Conservation (phyloP, 2,888 invertebrate species). For the Geotrupes spiniger region DNA sequence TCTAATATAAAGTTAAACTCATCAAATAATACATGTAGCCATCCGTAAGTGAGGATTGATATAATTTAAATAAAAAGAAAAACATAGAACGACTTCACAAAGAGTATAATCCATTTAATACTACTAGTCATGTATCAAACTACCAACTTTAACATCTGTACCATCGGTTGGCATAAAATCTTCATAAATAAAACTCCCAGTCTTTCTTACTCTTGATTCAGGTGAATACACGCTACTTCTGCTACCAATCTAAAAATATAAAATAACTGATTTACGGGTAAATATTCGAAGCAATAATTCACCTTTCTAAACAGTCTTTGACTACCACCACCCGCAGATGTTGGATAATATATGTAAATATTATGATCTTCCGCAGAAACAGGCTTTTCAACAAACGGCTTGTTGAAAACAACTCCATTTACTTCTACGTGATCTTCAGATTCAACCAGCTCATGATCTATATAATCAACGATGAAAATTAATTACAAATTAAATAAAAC, state of each 20-base stretch:
- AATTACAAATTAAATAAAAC: background rate
- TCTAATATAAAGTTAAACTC: too few species aligned
- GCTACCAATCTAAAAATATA: constrained; percentile 80
- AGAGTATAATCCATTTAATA: too few species aligned
- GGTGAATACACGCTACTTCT: constrained; percentile 98
- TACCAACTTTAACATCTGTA: constrained; percentile 49
- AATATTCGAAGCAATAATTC: constrained; percentile 24
- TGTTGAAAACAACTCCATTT: constrained; percentile 91
- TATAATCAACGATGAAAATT: background rate
- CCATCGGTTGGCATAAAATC: constrained; percentile 99
- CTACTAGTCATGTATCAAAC: too few species aligned
- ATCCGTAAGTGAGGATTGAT: too few species aligned
- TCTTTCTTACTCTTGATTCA: constrained; percentile 92
- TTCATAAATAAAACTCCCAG: constrained; percentile 98
- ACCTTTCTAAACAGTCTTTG: constrained; percentile 97
- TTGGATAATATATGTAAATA: constrained; percentile 99
- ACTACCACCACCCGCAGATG: constrained; percentile 96
- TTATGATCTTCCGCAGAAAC: constrained; percentile 99
- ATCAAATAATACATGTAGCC: too few species aligned
- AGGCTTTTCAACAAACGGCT: constrained; percentile 99
- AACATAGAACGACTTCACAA: too few species aligned
- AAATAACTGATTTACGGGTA: constrained; percentile 21
- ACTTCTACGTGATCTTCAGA: constrained; percentile 97
- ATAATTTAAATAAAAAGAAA: too few species aligned
- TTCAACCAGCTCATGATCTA: constrained; percentile 89